Evolutionary conservation across 2,113 vertebrate species (phyloP).

Genomic region (Clarias gariepinus): DNA sequence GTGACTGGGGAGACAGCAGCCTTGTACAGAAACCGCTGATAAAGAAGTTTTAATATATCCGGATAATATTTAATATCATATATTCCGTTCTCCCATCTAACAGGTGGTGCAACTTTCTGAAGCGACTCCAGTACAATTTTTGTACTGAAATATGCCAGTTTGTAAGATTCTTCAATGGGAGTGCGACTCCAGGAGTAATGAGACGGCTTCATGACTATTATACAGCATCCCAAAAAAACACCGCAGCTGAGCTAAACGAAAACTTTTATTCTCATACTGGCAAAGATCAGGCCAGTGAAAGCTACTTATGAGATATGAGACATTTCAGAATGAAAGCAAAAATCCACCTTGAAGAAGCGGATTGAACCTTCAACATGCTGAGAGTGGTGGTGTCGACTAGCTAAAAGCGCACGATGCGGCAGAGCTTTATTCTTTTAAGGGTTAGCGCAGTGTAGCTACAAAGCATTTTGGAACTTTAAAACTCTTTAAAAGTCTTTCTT

Average conservation of each 20-base stretch:
- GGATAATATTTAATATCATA: too few species aligned
- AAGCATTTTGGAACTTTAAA: not conserved
- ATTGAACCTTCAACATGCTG: not conserved
- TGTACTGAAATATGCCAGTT: not conserved
- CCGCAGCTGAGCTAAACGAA: not conserved
- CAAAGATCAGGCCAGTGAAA: not conserved
- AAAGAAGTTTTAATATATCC: too few species aligned
- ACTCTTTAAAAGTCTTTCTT: not conserved
- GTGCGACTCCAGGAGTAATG: not conserved
- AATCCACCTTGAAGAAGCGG: not conserved
- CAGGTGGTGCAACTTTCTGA: not conserved
- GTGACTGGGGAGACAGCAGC: too few species aligned
- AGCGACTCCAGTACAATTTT: not conserved
- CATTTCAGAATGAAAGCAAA: not conserved
- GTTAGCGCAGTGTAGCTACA: not conserved
- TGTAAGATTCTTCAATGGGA: not conserved
- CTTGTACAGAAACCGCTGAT: too few species aligned
- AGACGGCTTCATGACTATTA: not conserved
- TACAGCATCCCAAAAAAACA: not conserved
- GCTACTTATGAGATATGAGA: not conserved
- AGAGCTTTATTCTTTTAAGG: not conserved
- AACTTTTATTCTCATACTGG: not conserved
- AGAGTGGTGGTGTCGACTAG: not conserved
- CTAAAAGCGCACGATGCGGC: not conserved
- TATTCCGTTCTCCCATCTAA: not conserved